Percentiles rank a stretch among this genome's conserved stretches.
phyloP scores from a whole-genome alignment of 2,888 invertebrate genomes.

The Xestobium rufovillosum region DNA sequence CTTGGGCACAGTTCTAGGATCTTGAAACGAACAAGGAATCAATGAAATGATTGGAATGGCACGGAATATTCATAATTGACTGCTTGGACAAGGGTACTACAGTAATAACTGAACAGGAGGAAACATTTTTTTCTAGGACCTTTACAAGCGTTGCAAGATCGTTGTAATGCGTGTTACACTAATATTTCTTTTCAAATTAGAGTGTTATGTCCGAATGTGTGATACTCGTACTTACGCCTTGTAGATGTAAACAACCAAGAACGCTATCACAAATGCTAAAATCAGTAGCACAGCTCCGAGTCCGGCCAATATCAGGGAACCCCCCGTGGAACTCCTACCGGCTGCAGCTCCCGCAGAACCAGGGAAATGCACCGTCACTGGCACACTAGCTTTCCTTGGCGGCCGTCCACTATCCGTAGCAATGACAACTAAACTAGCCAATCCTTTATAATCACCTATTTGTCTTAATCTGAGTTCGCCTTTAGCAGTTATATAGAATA shows the following conservation, averaged over 20 bases:
- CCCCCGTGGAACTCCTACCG: conserved; percentile 30
- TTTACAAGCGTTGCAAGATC: no score
- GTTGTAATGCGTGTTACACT: no score
- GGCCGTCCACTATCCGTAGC: conserved; percentile 80
- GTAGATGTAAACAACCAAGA: conserved; percentile 70
- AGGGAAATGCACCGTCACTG: conserved; percentile 57
- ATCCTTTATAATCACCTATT: conserved; percentile 45
- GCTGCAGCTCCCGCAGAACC: conserved; percentile 39
- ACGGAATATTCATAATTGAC: no score
- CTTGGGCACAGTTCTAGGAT: no score
- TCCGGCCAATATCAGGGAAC: conserved; percentile 46
- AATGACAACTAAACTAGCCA: conserved; percentile 70
- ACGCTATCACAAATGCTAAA: conserved; percentile 66
- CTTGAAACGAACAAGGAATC: no score
- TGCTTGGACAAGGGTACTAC: no score
- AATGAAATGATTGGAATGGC: no score
- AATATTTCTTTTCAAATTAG: no score
- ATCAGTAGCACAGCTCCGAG: conserved; percentile 67
- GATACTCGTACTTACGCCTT: conserved; percentile 54
- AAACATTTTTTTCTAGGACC: no score
- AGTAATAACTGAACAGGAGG: no score
- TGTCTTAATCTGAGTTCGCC: conserved; percentile 60
- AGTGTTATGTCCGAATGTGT: no score
- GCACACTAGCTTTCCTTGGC: conserved; percentile 66
- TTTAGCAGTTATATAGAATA: conserved; percentile 54